These are phyloP conservation scores for Chironomus riparius DNA, from an alignment of 2,888 invertebrate genomes.

Conservation along the genomic window DNA sequence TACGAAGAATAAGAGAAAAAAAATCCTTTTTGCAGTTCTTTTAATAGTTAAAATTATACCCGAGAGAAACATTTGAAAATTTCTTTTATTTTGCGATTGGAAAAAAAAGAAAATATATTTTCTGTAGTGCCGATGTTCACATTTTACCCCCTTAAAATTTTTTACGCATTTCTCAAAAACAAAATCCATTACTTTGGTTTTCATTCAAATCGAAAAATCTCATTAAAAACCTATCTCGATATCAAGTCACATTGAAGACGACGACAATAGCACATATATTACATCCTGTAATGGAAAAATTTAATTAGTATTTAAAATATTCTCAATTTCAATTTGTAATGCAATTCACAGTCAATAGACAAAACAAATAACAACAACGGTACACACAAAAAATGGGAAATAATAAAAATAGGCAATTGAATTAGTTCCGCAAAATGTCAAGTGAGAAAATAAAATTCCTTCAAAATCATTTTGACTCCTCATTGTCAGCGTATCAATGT, in stretches of 20 bases:
- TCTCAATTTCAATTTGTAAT: neutral
- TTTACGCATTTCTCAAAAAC: neutral
- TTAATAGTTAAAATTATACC: conserved; percentile 23
- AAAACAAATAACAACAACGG: too few relatives aligned
- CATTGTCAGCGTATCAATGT: conserved; percentile 1
- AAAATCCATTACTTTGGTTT: neutral
- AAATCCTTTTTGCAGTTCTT: conserved; percentile 3
- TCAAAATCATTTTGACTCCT: neutral
- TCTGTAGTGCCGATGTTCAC: neutral
- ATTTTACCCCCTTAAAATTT: neutral
- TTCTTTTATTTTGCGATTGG: neutral
- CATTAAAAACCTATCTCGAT: neutral
- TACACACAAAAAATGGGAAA: too few relatives aligned
- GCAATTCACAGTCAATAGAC: too few relatives aligned
- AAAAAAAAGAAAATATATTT: neutral
- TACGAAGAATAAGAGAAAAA: neutral
- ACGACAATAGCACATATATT: too few relatives aligned
- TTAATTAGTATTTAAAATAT: neutral
- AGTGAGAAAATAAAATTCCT: neutral
- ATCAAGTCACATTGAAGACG: neutral
- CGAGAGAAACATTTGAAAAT: neutral
- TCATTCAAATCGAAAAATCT: neutral
- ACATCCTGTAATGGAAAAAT: neutral
- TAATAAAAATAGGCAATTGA: conserved; percentile 11
- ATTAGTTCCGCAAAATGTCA: neutral